phyloP scores from a whole-genome alignment of 2,888 invertebrate species.

The Drosophila bunnanda region DNA sequence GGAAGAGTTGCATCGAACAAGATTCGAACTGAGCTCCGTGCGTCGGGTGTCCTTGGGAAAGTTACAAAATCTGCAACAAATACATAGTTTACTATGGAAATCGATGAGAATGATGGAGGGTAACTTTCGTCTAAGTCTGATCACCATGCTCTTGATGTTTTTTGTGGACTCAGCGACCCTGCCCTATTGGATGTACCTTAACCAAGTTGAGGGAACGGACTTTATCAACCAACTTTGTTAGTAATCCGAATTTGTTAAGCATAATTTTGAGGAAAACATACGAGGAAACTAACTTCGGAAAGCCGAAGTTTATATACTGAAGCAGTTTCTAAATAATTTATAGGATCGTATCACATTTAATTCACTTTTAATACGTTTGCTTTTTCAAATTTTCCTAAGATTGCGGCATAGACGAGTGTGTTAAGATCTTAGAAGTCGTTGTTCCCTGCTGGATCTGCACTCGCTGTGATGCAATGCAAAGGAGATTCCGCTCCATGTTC shows the following conservation, averaged over 20 bases:
- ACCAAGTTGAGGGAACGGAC: neutral
- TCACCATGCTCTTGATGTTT: slow-evolving; percentile 57
- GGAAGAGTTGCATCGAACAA: slow-evolving; percentile 46
- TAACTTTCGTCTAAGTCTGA: slow-evolving; percentile 65
- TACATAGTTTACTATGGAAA: slow-evolving; percentile 65
- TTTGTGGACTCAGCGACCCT: slow-evolving; percentile 64
- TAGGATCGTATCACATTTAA: too few relatives aligned
- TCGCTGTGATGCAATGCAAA: slow-evolving; percentile 60
- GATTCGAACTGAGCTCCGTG: slow-evolving; percentile 32
- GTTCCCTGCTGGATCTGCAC: slow-evolving; percentile 68
- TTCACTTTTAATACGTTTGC: too few relatives aligned
- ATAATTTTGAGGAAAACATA: neutral
- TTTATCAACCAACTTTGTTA: slow-evolving; percentile 39
- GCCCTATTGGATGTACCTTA: slow-evolving; percentile 72
- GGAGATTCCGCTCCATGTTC: slow-evolving; percentile 47
- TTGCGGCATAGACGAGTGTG: slow-evolving; percentile 42
- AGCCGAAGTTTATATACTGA: too few relatives aligned
- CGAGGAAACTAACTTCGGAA: too few relatives aligned
- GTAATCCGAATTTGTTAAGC: slow-evolving; percentile 12
- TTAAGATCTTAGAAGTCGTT: slow-evolving; percentile 54
- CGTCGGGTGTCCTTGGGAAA: slow-evolving; percentile 38
- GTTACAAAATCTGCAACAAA: slow-evolving; percentile 52
- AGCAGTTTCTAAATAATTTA: too few relatives aligned
- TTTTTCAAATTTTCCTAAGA: too few relatives aligned
- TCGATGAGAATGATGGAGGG: slow-evolving; percentile 59